These are phyloP conservation scores for Paradisaea rubra DNA, from an alignment of 2,113 vertebrate species.

Conservation along the genomic window DNA sequence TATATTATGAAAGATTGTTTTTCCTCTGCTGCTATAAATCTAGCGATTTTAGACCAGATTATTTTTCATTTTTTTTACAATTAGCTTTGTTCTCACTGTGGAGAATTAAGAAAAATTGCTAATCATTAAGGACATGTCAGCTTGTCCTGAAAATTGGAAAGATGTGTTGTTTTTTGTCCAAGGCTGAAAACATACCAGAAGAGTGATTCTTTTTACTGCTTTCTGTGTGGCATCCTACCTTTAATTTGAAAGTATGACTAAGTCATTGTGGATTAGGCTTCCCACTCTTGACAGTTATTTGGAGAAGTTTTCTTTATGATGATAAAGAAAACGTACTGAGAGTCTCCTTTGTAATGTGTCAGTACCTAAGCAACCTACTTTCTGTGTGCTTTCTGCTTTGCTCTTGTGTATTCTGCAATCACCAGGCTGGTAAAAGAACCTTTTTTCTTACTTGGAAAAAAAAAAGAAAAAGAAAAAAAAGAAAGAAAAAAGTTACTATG, in stretches of 20 bases:
- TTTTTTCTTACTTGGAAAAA: background rate
- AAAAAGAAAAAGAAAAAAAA: no score
- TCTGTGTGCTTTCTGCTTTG: background rate
- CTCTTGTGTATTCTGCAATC: background rate
- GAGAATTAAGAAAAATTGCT: conserved; percentile 35
- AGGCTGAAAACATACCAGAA: background rate
- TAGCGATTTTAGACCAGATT: background rate
- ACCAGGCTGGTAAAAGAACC: background rate
- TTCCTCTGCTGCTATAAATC: background rate
- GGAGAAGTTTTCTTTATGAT: conserved; percentile 5
- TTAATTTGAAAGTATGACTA: conserved; percentile 41
- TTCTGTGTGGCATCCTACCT: background rate
- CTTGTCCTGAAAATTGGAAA: background rate
- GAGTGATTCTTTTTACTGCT: background rate
- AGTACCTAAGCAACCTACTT: conserved; percentile 1
- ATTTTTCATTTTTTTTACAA: background rate
- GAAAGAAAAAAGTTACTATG: background rate
- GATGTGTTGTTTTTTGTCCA: background rate
- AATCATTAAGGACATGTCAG: conserved; percentile 1
- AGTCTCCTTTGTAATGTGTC: background rate
- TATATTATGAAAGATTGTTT: conserved; percentile 7
- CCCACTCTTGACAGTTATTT: conserved; percentile 19
- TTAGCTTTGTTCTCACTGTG: background rate
- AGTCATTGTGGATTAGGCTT: conserved; percentile 17
- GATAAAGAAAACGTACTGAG: background rate